Conservation (phyloP, 2,113 vertebrate species). For the Papio anubis region DNA sequence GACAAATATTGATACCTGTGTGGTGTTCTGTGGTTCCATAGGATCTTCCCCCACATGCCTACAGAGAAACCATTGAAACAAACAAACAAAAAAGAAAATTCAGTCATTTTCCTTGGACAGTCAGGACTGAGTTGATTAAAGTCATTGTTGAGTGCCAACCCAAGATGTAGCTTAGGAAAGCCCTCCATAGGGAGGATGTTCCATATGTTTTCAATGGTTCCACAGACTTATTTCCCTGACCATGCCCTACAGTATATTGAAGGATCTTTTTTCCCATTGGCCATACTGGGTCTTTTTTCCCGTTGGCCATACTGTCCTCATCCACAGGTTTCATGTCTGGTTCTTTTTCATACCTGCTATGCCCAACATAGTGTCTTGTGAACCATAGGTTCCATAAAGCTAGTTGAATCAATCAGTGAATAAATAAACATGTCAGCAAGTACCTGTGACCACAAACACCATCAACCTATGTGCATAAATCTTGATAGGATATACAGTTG, state of each 20-base stretch:
- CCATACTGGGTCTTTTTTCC: not conserved
- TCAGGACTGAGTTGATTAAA: not conserved
- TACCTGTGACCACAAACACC: not conserved
- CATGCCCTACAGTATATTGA: not conserved
- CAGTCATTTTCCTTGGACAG: not conserved
- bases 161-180: not conserved
- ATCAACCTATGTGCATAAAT: not conserved
- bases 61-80: not conserved
- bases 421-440: not conserved
- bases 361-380: not conserved
- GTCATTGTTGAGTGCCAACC: not conserved
- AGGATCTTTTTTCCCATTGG: not conserved
- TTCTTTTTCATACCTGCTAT: not conserved
- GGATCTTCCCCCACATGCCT: not conserved
- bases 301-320: not conserved
- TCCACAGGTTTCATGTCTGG: not conserved
- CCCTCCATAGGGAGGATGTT: not conserved
- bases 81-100: not conserved
- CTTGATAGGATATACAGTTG: not conserved
- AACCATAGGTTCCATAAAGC: not conserved
- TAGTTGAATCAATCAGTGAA: not conserved
- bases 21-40: slow-evolving; percentile 55
- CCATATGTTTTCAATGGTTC: not conserved
- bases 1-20: slow-evolving; percentile 62
- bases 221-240: not conserved